phyloP scores from a whole-genome alignment of 1,140 invertebrate species.

The Heliconius congener region DNA sequence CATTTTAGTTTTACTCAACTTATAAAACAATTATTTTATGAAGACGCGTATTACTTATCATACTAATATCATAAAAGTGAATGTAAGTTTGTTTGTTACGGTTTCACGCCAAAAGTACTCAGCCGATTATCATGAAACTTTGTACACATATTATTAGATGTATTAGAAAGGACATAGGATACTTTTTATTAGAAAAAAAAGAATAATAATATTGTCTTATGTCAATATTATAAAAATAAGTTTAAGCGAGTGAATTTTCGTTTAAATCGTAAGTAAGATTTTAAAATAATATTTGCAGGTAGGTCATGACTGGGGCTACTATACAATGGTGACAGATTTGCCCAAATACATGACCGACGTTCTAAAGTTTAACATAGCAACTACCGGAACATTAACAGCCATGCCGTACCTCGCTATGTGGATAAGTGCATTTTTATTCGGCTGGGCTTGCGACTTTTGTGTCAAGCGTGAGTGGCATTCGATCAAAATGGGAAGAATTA shows the following conservation, averaged over 20 bases:
- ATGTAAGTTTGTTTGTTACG: too few species aligned
- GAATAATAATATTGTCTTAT: too few species aligned
- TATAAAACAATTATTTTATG: too few species aligned
- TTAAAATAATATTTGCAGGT: slow-evolving; percentile 69
- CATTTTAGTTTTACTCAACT: too few species aligned
- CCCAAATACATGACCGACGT: slow-evolving; percentile 93
- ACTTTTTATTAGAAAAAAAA: too few species aligned
- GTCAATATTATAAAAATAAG: too few species aligned
- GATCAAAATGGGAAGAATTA: slow-evolving; percentile 83
- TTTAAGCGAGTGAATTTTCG: too few species aligned
- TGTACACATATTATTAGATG: too few species aligned
- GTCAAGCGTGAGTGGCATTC: slow-evolving; percentile 79
- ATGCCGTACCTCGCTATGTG: slow-evolving; percentile 86
- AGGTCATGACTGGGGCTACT: slow-evolving; percentile 93
- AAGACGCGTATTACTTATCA: background rate
- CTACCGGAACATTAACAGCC: slow-evolving; percentile 83
- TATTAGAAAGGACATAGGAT: too few species aligned
- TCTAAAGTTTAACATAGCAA: slow-evolving; percentile 88
- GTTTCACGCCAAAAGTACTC: too few species aligned
- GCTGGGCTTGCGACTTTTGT: slow-evolving; percentile 83
- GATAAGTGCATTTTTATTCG: slow-evolving; percentile 82
- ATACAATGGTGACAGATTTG: slow-evolving; percentile 91
- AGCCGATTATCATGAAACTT: too few species aligned
- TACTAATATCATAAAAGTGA: too few species aligned
- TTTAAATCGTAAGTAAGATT: background rate